Percentiles rank a stretch among this genome's conserved stretches.
These are phyloP conservation scores for Gallinago stenura DNA, from an alignment of 2,797 vertebrate genomes.

Conservation along the genomic window DNA sequence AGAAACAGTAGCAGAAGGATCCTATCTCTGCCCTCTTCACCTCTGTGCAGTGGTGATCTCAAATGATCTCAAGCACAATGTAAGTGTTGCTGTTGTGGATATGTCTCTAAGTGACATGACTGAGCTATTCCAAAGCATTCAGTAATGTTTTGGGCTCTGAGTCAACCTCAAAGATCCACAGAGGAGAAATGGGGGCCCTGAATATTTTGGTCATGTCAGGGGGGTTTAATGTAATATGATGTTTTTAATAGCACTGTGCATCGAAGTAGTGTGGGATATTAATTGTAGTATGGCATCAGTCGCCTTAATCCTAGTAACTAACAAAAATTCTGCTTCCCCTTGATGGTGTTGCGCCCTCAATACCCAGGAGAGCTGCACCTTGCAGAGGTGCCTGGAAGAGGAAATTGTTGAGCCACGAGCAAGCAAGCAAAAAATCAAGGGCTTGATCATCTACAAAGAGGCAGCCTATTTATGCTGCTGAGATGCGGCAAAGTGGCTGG, in stretches of 20 bases:
- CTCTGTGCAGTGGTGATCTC: background rate
- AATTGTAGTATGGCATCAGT: background rate
- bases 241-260: background rate
- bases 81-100: background rate
- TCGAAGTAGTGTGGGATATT: background rate
- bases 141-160: background rate
- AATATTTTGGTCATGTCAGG: background rate
- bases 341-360: background rate
- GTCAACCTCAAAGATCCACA: background rate
- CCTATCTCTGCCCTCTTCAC: background rate
- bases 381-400: background rate
- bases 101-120: background rate
- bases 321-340: background rate
- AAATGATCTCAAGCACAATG: background rate
- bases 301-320: background rate
- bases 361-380: background rate
- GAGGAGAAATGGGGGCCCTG: background rate
- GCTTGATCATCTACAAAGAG: background rate
- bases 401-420: fast-evolving
- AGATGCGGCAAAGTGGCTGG: background rate
- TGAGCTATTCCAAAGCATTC: background rate
- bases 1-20: background rate
- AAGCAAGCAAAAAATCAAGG: background rate
- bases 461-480: background rate
- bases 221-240: background rate